A percentile compares a stretch with the other conserved stretches of the same genome.
phyloP scores from a whole-genome alignment of 2,888 invertebrate species.

The Exocentrus adspersus region DNA sequence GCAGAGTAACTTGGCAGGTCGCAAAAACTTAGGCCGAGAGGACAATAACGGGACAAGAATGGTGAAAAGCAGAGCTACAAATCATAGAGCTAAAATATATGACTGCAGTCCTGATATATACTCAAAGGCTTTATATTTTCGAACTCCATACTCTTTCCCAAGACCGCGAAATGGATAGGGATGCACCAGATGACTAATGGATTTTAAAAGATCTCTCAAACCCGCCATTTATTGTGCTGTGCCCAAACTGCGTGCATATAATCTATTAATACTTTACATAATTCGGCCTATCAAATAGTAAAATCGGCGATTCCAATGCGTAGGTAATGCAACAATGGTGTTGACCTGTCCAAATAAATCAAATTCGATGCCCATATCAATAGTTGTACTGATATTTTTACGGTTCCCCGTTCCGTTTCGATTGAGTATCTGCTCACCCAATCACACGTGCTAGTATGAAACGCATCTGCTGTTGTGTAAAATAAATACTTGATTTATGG shows the following conservation, averaged over 20 bases:
- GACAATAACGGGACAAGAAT: constrained; percentile 50
- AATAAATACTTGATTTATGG: constrained; percentile 61
- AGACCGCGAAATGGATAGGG: constrained; percentile 52
- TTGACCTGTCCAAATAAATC: constrained; percentile 57
- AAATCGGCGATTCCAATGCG: constrained; percentile 44
- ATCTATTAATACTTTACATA: constrained; percentile 44
- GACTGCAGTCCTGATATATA: constrained; percentile 54
- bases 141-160: constrained; percentile 55
- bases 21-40: constrained; percentile 45
- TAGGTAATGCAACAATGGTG: constrained; percentile 61
- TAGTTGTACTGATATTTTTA: constrained; percentile 61
- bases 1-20: constrained; percentile 35
- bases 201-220: constrained; percentile 53
- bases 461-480: constrained; percentile 61
- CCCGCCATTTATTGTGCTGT: constrained; percentile 47
- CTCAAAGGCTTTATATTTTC: constrained; percentile 57
- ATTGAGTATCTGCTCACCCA: constrained; percentile 59
- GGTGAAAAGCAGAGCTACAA: constrained; percentile 56
- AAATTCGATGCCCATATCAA: constrained; percentile 57
- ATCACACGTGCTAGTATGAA: constrained; percentile 60
- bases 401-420: constrained; percentile 57
- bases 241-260: constrained; percentile 39
- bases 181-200: constrained; percentile 54
- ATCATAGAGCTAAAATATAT: constrained; percentile 56
- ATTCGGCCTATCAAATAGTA: constrained; percentile 37